phyloP scores from a whole-genome alignment of 2,113 vertebrate species.

The Megaptera novaeangliae region DNA sequence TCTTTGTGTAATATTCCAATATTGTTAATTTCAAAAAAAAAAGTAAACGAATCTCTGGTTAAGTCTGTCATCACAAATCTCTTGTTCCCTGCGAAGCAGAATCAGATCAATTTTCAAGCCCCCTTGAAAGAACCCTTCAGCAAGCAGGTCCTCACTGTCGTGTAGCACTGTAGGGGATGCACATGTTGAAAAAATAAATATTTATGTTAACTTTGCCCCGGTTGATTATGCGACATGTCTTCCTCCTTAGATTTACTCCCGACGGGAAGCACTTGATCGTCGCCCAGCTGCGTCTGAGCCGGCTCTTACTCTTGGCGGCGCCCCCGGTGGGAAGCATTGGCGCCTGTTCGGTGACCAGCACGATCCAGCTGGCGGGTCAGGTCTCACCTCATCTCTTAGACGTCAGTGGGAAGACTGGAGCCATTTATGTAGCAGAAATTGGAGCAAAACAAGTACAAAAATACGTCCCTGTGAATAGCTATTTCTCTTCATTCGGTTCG shows the following conservation, averaged over 20 bases:
- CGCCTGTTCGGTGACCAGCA: slow-evolving; percentile 84
- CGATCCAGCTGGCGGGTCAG: slow-evolving; percentile 90
- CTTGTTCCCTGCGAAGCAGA: neutral
- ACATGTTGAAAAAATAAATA: neutral
- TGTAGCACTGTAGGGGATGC: neutral
- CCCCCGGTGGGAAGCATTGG: slow-evolving; percentile 89
- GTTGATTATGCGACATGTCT: neutral
- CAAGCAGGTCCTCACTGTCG: no score
- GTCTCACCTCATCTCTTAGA: slow-evolving; percentile 93
- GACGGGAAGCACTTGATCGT: slow-evolving; percentile 89
- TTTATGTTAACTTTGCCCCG: neutral
- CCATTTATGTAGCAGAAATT: slow-evolving; percentile 93
- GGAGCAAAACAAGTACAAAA: slow-evolving; percentile 95
- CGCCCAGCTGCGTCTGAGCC: slow-evolving; percentile 90
- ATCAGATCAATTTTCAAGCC: neutral
- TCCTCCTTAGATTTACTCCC: slow-evolving; percentile 85
- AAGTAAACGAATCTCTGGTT: neutral
- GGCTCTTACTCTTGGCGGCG: slow-evolving; percentile 85
- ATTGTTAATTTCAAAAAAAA: neutral
- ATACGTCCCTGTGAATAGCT: slow-evolving; percentile 81
- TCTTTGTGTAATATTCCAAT: neutral
- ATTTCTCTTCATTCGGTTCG: neutral
- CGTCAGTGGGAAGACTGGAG: slow-evolving; percentile 86
- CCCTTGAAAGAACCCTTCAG: neutral
- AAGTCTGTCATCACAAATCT: neutral